phyloP scores from a whole-genome alignment of 2,888 invertebrate species.

The Eupeodes latifasciatus region DNA sequence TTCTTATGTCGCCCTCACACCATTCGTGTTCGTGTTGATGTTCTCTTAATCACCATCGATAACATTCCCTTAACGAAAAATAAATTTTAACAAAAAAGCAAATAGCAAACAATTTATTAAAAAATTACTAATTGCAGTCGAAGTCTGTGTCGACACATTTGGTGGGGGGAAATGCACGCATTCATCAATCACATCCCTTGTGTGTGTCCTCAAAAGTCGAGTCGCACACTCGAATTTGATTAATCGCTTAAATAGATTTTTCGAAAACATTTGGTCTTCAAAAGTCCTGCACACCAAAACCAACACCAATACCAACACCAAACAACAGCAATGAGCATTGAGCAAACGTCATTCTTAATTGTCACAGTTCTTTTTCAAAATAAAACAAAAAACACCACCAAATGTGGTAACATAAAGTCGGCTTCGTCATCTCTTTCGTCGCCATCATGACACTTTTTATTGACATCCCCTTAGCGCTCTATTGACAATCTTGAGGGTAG shows the following conservation, averaged over 20 bases:
- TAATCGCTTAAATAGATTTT: constrained; percentile 29
- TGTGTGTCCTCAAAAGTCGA: constrained; percentile 24
- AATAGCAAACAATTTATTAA: constrained; percentile 45
- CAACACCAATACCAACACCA: background rate
- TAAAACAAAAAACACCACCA: background rate
- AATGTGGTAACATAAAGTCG: background rate
- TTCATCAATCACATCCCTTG: constrained; percentile 49
- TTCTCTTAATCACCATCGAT: background rate
- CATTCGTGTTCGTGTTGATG: background rate
- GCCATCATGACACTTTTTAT: constrained; percentile 1
- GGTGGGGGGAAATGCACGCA: constrained; percentile 14
- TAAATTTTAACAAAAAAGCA: background rate
- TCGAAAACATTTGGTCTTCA: constrained; percentile 20
- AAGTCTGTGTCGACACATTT: background rate
- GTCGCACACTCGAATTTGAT: constrained; percentile 42
- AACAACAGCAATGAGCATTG: background rate
- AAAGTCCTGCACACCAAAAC: background rate
- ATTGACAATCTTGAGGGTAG: background rate
- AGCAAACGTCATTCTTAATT: background rate
- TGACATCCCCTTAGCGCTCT: background rate
- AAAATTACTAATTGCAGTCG: constrained; percentile 51
- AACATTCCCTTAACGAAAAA: background rate
- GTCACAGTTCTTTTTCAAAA: background rate
- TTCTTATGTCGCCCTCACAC: background rate
- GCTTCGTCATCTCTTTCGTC: background rate